Percentiles rank a stretch among this genome's conserved stretches.
These are phyloP conservation scores for Dasysyrphus tricinctus DNA, from an alignment of 2,888 invertebrate species.

Conservation along the genomic window DNA sequence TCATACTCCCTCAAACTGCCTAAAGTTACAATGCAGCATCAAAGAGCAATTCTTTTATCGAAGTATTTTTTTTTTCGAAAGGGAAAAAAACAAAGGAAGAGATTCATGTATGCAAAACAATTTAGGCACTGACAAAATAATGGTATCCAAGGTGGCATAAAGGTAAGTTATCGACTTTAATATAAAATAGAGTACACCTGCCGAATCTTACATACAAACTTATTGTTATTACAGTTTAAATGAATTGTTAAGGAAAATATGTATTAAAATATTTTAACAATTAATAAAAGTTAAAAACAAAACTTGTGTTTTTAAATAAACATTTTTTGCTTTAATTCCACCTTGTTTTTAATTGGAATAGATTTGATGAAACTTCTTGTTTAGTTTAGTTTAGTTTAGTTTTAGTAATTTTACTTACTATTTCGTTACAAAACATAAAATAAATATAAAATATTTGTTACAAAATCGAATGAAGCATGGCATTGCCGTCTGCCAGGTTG, in stretches of 20 bases:
- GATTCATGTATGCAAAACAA: slow-evolving; percentile 56
- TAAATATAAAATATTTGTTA: no score
- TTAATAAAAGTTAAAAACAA: no score
- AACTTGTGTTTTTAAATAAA: no score
- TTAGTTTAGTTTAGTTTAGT: no score
- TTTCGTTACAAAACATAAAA: no score
- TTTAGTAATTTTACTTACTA: no score
- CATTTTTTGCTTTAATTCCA: no score
- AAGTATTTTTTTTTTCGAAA: not conserved
- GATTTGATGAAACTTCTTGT: no score
- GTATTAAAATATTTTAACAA: no score
- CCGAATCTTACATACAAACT: not conserved
- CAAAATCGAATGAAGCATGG: no score
- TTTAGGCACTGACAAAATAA: not conserved
- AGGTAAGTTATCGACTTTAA: slow-evolving; percentile 49
- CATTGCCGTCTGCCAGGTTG: no score
- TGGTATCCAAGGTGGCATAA: slow-evolving; percentile 9
- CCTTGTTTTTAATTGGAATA: no score
- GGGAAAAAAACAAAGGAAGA: slow-evolving; percentile 24
- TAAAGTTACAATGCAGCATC: slow-evolving; percentile 64
- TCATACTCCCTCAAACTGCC: slow-evolving; percentile 65
- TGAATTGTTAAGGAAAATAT: not conserved
- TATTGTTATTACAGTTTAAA: not conserved
- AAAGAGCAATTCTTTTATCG: slow-evolving; percentile 44
- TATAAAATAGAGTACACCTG: not conserved